Evolutionary conservation across 2,888 invertebrate species (phyloP).

Genomic region (Apoda limacodes): DNA sequence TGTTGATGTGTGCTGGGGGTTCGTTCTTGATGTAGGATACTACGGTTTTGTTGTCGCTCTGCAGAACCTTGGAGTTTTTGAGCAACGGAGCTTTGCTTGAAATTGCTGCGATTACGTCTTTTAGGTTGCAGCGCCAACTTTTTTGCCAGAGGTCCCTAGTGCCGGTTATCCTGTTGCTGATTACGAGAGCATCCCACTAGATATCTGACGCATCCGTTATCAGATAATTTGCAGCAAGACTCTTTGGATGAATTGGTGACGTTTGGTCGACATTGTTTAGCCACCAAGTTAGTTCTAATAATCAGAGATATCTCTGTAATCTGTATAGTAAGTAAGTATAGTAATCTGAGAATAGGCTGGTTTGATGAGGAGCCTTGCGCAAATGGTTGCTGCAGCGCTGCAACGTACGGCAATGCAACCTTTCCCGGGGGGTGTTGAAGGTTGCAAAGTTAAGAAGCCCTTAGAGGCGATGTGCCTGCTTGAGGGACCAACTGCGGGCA

Average conservation of each 20-base stretch:
- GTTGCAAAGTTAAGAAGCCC: no score
- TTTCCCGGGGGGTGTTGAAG: no score
- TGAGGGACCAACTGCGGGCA: no score
- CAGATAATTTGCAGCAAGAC: slow-evolving; percentile 4
- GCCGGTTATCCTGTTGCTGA: slow-evolving; percentile 7
- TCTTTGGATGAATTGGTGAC: not conserved
- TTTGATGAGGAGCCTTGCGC: no score
- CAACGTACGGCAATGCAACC: no score
- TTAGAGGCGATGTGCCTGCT: no score
- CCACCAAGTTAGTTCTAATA: slow-evolving; percentile 12
- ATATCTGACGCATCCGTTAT: slow-evolving; percentile 9
- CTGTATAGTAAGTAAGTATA: no score
- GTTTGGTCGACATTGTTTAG: slow-evolving; percentile 3
- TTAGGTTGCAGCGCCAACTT: slow-evolving; percentile 15
- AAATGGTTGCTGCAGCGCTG: no score
- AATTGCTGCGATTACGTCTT: slow-evolving; percentile 16
- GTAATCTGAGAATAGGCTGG: no score
- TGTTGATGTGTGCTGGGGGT: slow-evolving; percentile 11
- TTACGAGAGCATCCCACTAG: slow-evolving; percentile 9
- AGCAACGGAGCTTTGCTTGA: slow-evolving; percentile 1
- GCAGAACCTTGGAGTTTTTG: slow-evolving; percentile 10
- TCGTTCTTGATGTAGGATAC: slow-evolving; percentile 21
- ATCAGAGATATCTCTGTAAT: no score
- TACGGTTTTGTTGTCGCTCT: slow-evolving; percentile 22
- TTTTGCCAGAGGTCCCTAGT: slow-evolving; percentile 7